These are phyloP conservation scores for Mimachlamys varia DNA, from an alignment of 2,888 invertebrate species.

Conservation along the genomic window DNA sequence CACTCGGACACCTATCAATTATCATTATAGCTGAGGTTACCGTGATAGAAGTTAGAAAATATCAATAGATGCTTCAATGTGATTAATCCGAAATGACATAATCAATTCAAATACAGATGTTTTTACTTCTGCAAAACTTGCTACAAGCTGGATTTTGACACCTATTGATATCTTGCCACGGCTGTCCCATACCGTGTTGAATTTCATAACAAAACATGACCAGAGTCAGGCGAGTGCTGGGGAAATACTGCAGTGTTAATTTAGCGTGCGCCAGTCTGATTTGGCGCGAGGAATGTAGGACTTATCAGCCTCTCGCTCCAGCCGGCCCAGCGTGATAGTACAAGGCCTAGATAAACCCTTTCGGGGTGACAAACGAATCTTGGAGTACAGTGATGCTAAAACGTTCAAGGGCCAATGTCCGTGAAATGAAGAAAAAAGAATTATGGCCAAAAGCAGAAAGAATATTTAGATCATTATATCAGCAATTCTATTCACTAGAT, in stretches of 20 bases:
- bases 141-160: neutral
- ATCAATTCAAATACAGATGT: neutral
- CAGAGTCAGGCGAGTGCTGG: slow-evolving; percentile 45
- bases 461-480: slow-evolving; percentile 21
- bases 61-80: neutral
- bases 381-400: slow-evolving; percentile 23
- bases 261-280: slow-evolving; percentile 41
- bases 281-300: slow-evolving; percentile 13
- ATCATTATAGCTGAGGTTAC: neutral
- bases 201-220: slow-evolving; percentile 36
- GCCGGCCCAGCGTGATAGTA: neutral
- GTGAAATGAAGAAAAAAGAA: slow-evolving; percentile 1
- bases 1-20: neutral
- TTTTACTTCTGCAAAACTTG: neutral
- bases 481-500: neutral
- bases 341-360: slow-evolving; percentile 18
- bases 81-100: neutral
- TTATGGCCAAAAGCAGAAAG: neutral
- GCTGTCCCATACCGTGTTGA: slow-evolving; percentile 6
- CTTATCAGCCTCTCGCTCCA: slow-evolving; percentile 19
- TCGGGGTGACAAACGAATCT: slow-evolving; percentile 1
- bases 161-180: neutral
- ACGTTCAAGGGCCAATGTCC: slow-evolving; percentile 18
- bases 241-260: slow-evolving; percentile 46
- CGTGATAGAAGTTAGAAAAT: neutral